Evolutionary conservation across 2,797 vertebrate genomes (phyloP).

Genomic region (Artibeus jamaicensis): DNA sequence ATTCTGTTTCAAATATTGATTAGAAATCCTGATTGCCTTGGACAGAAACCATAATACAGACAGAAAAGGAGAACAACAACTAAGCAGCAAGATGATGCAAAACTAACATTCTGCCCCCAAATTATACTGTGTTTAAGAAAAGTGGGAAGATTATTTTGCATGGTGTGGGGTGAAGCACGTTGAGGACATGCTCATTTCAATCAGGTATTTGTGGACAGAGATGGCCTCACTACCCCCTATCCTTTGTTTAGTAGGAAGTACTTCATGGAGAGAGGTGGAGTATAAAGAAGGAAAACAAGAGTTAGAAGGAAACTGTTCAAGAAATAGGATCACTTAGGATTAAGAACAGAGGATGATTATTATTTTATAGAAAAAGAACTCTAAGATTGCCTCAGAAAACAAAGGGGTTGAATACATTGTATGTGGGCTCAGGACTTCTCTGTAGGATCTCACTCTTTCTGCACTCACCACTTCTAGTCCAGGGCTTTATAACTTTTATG

Average conservation of each 20-base stretch:
- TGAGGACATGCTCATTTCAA: not conserved
- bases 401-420: not conserved
- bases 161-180: not conserved
- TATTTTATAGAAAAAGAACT: not conserved
- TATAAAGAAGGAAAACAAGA: slow-evolving; percentile 14
- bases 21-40: not conserved
- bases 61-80: not conserved
- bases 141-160: not conserved
- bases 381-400: not conserved
- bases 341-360: not conserved
- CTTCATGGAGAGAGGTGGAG: not conserved
- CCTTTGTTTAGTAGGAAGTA: not conserved
- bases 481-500: not conserved
- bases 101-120: not conserved
- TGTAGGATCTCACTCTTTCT: not conserved
- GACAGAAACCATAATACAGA: not conserved
- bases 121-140: not conserved
- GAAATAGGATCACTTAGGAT: not conserved
- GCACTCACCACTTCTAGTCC: not conserved
- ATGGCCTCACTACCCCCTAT: not conserved
- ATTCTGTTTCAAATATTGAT: not conserved
- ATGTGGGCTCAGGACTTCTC: not conserved
- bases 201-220: not conserved
- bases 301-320: not conserved
- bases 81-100: not conserved